A percentile compares a stretch with the other conserved stretches of the same genome.
Evolutionary conservation across 2,113 vertebrate species (phyloP).

Genomic region (Polypterus bichir): DNA sequence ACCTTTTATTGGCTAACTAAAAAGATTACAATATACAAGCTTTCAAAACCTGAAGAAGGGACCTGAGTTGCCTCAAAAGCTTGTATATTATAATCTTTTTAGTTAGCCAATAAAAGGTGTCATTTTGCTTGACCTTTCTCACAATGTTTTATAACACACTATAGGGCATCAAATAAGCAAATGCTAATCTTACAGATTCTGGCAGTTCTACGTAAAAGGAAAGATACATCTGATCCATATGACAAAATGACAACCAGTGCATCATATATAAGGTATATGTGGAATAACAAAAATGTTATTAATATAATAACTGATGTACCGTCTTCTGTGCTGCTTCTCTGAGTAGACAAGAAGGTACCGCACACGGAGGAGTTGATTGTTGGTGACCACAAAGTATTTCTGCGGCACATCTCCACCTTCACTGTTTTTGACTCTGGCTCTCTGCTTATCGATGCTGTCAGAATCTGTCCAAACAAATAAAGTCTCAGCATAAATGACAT

Average conservation of each 20-base stretch:
- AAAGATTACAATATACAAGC: no score
- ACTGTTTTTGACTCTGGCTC: conserved; percentile 81
- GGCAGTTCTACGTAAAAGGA: neutral
- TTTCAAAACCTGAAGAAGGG: no score
- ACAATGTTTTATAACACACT: no score
- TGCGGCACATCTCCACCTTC: conserved; percentile 89
- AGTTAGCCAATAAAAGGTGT: no score
- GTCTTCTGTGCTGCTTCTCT: conserved; percentile 63
- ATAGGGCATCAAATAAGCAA: no score
- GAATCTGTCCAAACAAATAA: conserved; percentile 55
- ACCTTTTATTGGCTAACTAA: no score
- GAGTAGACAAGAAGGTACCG: conserved; percentile 91
- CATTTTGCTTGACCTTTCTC: no score
- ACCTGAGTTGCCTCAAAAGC: no score
- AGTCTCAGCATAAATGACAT: neutral
- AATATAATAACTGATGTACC: conserved; percentile 44
- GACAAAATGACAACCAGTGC: neutral
- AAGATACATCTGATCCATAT: neutral
- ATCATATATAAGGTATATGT: no score
- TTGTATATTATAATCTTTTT: no score
- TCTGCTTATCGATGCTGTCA: conserved; percentile 67
- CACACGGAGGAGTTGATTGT: conserved; percentile 85
- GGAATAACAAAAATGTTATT: no score
- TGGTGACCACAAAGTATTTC: conserved; percentile 95
- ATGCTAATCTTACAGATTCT: neutral